phyloP scores from a whole-genome alignment of 1,140 invertebrate species.

The Drosophila equinoxialis region DNA sequence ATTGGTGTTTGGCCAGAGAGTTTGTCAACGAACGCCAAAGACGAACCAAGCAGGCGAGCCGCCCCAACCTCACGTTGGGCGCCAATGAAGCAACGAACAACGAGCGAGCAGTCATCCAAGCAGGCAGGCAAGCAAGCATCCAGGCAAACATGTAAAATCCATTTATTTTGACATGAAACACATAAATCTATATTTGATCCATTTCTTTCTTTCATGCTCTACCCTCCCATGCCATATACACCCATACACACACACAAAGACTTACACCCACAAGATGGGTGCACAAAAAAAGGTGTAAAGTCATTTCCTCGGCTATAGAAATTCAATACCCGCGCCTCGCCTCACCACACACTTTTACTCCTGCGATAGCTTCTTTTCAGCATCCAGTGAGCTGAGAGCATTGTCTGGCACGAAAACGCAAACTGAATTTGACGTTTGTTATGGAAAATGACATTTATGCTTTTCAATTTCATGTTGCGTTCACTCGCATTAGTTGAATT shows the following conservation, averaged over 20 bases:
- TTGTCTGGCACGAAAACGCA: conserved; percentile 25
- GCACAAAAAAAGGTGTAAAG: conserved; percentile 56
- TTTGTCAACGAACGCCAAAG: conserved; percentile 36
- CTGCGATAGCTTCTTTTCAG: neutral
- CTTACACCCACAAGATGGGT: neutral
- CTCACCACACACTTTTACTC: neutral
- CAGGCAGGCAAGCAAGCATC: conserved; percentile 28
- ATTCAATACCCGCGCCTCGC: neutral
- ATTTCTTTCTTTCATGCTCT: conserved; percentile 44
- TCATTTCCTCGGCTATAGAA: conserved; percentile 58
- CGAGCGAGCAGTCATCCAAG: conserved; percentile 21
- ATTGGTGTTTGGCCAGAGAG: conserved; percentile 55
- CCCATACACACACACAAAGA: neutral
- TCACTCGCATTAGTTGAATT: conserved; percentile 31
- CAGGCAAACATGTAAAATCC: conserved; percentile 76
- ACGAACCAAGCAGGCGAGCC: conserved; percentile 10
- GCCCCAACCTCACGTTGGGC: conserved; percentile 1
- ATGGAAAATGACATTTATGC: conserved; percentile 56
- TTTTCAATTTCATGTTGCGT: conserved; percentile 48
- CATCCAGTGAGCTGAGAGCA: conserved; percentile 12
- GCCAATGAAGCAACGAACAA: conserved; percentile 11
- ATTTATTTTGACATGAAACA: conserved; percentile 77
- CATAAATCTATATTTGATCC: conserved; percentile 79
- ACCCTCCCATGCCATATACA: conserved; percentile 11
- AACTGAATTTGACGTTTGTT: conserved; percentile 53